Evolutionary conservation across 2,113 vertebrate genomes (phyloP).

Genomic region (Ifrita kowaldi): DNA sequence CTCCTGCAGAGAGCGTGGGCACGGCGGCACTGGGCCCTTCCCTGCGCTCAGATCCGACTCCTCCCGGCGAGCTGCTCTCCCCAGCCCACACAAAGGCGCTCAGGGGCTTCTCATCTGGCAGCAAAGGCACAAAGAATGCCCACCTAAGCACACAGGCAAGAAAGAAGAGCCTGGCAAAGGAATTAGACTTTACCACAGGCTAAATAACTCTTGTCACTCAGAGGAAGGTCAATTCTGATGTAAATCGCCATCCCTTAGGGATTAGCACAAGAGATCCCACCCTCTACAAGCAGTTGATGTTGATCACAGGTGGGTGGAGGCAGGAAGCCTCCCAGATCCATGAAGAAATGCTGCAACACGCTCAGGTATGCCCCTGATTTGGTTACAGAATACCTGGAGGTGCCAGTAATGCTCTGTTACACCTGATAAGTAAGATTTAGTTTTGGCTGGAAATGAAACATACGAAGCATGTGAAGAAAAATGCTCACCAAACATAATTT

Average conservation of each 20-base stretch:
- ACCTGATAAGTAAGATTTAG: not conserved
- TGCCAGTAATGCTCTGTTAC: not conserved
- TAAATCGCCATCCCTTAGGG: not conserved
- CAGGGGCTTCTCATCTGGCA: not conserved
- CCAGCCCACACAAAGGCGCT: not conserved
- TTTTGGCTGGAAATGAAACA: not conserved
- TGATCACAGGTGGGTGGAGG: not conserved
- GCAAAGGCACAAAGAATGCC: not conserved
- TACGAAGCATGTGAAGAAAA: not conserved
- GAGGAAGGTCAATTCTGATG: not conserved
- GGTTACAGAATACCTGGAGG: not conserved
- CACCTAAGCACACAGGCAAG: not conserved
- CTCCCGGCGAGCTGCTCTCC: fast-evolving
- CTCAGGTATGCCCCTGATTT: not conserved
- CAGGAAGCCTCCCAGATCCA: not conserved
- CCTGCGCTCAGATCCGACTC: fast-evolving
- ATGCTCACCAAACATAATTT: not conserved
- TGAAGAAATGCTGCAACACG: not conserved
- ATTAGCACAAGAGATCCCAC: not conserved
- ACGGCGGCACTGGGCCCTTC: not conserved
- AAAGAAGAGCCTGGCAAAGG: not conserved
- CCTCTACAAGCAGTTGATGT: not conserved
- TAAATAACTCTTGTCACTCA: not conserved
- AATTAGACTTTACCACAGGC: not conserved
- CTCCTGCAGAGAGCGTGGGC: not conserved